Evolutionary conservation across 2,113 vertebrate genomes (phyloP).

Genomic region (Apodemus speciosus): DNA sequence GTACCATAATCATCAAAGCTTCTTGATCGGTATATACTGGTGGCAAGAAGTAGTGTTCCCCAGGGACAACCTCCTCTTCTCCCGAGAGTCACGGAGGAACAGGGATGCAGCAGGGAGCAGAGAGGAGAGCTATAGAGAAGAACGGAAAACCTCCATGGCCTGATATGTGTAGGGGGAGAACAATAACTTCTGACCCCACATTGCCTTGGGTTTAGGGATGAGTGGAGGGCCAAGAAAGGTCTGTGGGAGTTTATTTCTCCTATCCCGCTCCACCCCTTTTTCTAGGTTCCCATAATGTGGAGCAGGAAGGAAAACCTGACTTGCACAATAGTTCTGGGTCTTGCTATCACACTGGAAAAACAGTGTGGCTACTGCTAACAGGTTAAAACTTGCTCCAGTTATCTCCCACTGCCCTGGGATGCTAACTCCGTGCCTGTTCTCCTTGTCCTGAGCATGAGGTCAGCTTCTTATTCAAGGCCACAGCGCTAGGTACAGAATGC

Average conservation of each 20-base stretch:
- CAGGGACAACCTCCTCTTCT: neutral
- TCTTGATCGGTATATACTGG: neutral
- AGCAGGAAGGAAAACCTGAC: neutral
- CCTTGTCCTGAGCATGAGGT: neutral
- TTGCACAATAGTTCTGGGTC: neutral
- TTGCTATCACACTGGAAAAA: neutral
- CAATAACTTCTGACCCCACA: neutral
- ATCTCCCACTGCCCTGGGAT: neutral
- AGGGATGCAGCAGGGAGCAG: neutral
- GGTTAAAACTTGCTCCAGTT: neutral
- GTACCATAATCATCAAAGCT: neutral
- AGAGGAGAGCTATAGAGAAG: neutral
- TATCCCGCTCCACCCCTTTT: neutral
- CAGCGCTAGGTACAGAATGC: accelerated
- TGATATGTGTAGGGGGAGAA: neutral
- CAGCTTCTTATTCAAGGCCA: neutral
- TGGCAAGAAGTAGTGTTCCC: neutral
- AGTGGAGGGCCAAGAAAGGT: neutral
- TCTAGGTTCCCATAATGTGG: neutral
- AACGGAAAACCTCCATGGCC: too few relatives aligned
- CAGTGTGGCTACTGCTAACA: neutral
- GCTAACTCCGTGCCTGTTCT: neutral
- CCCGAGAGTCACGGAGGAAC: neutral
- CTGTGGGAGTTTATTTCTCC: neutral
- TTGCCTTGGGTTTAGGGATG: neutral